Conservation (phyloP, 2,113 vertebrate genomes). For the Mungos mungo region DNA sequence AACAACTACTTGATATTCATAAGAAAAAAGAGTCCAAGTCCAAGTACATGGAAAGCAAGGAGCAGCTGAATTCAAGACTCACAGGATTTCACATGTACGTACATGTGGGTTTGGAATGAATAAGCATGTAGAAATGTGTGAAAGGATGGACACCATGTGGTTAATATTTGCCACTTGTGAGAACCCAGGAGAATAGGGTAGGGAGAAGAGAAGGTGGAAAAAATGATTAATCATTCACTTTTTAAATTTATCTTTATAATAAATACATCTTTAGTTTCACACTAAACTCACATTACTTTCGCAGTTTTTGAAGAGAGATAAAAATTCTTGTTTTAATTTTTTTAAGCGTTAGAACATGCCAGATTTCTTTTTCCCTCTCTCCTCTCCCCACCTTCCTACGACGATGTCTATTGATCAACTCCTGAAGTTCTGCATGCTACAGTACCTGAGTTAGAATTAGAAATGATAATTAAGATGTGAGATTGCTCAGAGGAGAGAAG, state of each 20-base stretch:
- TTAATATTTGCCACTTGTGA: neutral
- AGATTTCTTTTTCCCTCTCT: neutral
- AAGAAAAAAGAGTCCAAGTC: neutral
- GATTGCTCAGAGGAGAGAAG: neutral
- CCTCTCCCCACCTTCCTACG: rapidly evolving
- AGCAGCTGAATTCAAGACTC: neutral
- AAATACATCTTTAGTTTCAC: neutral
- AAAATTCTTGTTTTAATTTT: neutral
- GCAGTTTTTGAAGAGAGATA: neutral
- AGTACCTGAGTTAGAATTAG: neutral
- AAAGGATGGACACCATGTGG: neutral
- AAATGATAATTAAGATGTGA: neutral
- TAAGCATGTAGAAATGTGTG: neutral
- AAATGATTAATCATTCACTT: neutral
- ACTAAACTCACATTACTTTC: neutral
- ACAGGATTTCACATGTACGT: neutral
- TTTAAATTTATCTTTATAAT: neutral
- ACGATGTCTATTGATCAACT: neutral
- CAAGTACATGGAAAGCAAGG: neutral
- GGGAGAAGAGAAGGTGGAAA: neutral
- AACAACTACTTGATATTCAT: neutral
- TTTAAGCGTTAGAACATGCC: neutral
- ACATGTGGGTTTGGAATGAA: neutral
- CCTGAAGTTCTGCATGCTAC: neutral
- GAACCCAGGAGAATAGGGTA: neutral